Base-by-base conservation (phyloP, 1,140 invertebrate genomes). In the Drosophila triauraria region DNA sequence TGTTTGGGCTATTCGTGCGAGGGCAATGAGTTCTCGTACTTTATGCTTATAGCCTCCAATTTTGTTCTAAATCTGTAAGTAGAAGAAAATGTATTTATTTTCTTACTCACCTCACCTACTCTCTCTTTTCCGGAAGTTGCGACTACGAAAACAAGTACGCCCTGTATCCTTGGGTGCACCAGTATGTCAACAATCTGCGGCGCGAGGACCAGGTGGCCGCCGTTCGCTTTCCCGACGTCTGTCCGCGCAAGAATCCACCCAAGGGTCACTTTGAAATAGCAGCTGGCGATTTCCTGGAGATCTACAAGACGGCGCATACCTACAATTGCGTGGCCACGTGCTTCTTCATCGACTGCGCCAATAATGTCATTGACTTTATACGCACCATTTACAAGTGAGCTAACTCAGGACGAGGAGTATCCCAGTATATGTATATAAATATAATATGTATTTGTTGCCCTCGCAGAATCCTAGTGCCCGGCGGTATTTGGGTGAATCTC, bases 301-400 rank as follows among this genome's bases (percentile, higher is more conserved):
- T 97, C 20, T 98, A 97, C 90, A 96, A 94, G 51, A 95, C 95
- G 38, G 92, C 94, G 2, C 95, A 97, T 75, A 94, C 95, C 40
- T 99, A 98, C 96, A 96, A 99, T 91, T 99, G 97, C 92, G 95
- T 99, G 2, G 97, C 97, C 0, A 98, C 99, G 0, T 99, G 98
- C 81, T 99, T 99, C 93, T 99, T 99, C 92, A 97, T 99, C 64
- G 99, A 99, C 92, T 99, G 99, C 91, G 98, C 98, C 15, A 96
- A 97, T 59, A 99, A 99, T 93, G 96, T 99, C 6, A 96, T 99
- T 30, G 96, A 96, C 71, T 99, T 99, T 86, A 96, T 99, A 51
- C 98, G 99, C 94, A 97, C 96, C 23, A 99, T 99, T 90, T 98
- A 96, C 92, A 95, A 96, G 91, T 92, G 53, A 71, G 74, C 43